phyloP scores from a whole-genome alignment of 2,888 invertebrate species.

The Tipula unca region DNA sequence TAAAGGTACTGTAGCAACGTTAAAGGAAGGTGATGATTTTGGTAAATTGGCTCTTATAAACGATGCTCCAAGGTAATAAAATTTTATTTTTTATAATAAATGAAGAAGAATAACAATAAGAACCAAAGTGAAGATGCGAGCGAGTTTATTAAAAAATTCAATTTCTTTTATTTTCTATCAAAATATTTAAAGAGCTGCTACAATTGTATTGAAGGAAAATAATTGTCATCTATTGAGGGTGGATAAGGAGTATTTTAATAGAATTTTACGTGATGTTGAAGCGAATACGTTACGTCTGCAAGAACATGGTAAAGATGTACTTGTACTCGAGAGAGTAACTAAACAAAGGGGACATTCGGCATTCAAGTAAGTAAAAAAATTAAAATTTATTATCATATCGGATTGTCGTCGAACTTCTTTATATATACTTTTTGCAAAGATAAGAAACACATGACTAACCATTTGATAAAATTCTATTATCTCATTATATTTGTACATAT shows the following conservation, averaged over 20 bases:
- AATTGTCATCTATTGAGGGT: slow-evolving; percentile 76
- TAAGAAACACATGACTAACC: neutral
- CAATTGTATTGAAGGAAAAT: slow-evolving; percentile 70
- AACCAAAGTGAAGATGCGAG: slow-evolving; percentile 14
- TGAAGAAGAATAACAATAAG: too few species aligned
- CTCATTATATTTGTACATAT: neutral
- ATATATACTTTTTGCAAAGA: neutral
- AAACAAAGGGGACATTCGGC: slow-evolving; percentile 47
- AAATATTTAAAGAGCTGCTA: slow-evolving; percentile 63
- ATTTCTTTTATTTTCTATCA: too few species aligned
- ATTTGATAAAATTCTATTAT: neutral
- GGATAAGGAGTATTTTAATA: slow-evolving; percentile 78
- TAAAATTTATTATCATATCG: slow-evolving; percentile 20
- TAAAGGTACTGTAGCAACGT: slow-evolving; percentile 71
- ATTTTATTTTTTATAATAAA: neutral
- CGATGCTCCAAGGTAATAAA: slow-evolving; percentile 66
- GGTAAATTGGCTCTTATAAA: slow-evolving; percentile 79
- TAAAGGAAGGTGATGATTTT: slow-evolving; percentile 80
- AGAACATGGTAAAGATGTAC: slow-evolving; percentile 75
- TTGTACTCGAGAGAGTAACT: slow-evolving; percentile 66
- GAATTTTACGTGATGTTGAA: slow-evolving; percentile 73
- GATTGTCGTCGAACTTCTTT: neutral
- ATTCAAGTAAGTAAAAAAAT: slow-evolving; percentile 52
- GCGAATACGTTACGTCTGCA: slow-evolving; percentile 79
- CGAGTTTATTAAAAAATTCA: neutral